A percentile compares a stretch with the other conserved stretches of the same genome.
These are phyloP conservation scores for Cephus rjabovi DNA, from an alignment of 2,888 invertebrate genomes.

Conservation along the genomic window DNA sequence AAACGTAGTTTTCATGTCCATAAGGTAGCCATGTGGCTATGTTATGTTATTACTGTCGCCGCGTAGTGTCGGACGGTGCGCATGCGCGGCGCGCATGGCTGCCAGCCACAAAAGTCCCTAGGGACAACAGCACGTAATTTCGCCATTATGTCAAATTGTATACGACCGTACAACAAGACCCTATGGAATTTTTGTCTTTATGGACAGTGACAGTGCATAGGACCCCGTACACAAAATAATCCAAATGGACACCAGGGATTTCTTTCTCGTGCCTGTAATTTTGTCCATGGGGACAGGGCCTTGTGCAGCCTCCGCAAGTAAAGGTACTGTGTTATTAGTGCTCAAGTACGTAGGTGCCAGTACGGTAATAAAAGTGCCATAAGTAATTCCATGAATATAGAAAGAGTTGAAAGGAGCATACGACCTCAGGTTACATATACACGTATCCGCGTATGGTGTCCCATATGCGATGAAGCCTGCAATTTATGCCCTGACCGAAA, in stretches of 20 bases:
- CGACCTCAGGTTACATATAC: neutral
- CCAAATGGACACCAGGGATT: neutral
- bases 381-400: neutral
- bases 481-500: neutral
- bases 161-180: neutral
- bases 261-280: neutral
- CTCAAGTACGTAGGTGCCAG: neutral
- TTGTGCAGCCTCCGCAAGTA: neutral
- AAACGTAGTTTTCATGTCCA: constrained; percentile 23
- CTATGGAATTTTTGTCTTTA: neutral
- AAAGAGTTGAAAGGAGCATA: neutral
- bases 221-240: neutral
- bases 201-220: neutral
- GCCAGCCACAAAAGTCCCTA: neutral
- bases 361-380: neutral
- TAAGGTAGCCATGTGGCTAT: constrained; percentile 43
- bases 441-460: neutral
- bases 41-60: constrained; percentile 36
- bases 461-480: neutral
- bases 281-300: neutral
- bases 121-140: neutral
- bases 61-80: constrained; percentile 31
- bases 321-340: neutral
- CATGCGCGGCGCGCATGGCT: neutral
- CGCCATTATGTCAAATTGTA: neutral